A percentile compares a stretch with the other conserved stretches of the same genome.
These are phyloP conservation scores for Oryzias javanicus DNA, from an alignment of 2,113 vertebrate genomes.

Conservation along the genomic window DNA sequence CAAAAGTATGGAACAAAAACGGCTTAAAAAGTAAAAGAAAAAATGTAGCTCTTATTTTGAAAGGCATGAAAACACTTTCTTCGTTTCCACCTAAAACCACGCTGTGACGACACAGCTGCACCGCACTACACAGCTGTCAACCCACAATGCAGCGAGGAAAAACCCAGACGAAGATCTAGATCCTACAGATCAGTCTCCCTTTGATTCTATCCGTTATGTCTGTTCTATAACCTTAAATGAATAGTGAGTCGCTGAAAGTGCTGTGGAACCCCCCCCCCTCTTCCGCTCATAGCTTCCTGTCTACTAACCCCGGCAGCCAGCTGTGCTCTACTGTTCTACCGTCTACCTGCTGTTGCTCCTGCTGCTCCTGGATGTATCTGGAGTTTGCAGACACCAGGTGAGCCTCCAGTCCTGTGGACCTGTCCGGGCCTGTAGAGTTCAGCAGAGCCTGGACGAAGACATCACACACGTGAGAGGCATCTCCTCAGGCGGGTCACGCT, in stretches of 20 bases:
- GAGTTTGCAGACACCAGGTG: slow-evolving; percentile 77
- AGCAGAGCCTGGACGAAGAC: slow-evolving; percentile 65
- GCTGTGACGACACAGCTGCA: neutral
- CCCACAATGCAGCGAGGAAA: slow-evolving; percentile 18
- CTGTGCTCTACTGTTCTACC: accelerated
- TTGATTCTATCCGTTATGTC: too few relatives aligned
- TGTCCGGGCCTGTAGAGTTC: slow-evolving; percentile 34
- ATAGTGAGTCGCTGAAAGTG: too few relatives aligned
- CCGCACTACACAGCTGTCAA: neutral
- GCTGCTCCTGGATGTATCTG: slow-evolving; percentile 78
- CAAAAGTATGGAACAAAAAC: neutral
- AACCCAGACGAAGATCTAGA: neutral
- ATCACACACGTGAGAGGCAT: neutral
- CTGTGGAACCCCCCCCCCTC: too few relatives aligned
- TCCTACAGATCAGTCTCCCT: too few relatives aligned
- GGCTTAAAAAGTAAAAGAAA: neutral
- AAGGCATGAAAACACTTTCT: neutral
- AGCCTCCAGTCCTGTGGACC: slow-evolving; percentile 72
- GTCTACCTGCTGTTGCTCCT: slow-evolving; percentile 81
- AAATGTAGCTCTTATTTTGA: neutral
- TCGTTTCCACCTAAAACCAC: slow-evolving; percentile 8
- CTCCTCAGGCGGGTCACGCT: neutral
- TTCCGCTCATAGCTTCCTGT: too few relatives aligned
- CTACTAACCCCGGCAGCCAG: neutral
- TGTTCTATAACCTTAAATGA: too few relatives aligned